Evolutionary conservation across 53 echinoderm and acorn worm species (phyloP).

Genomic region (Antedon mediterranea): DNA sequence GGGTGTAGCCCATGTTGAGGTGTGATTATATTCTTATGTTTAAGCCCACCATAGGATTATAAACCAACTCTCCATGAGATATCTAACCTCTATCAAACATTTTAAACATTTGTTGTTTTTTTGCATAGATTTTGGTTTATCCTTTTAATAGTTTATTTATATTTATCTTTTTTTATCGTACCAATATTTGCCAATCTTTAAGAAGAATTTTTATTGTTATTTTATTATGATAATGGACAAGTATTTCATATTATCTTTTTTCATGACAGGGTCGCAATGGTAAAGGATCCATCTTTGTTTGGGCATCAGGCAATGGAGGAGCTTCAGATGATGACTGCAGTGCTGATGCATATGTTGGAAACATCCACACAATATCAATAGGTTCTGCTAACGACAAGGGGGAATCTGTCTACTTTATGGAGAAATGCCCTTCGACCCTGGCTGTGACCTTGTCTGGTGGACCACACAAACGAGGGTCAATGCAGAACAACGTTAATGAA

Average conservation of each 20-base stretch:
- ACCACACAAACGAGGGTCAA: not conserved
- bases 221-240: too few species aligned
- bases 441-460: constrained; percentile 87
- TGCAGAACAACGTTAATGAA: not conserved
- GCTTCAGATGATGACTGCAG: constrained; percentile 60
- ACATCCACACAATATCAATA: constrained; percentile 83
- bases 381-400: constrained; percentile 82
- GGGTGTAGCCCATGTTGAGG: too few species aligned
- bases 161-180: too few species aligned
- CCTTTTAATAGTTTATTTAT: not conserved
- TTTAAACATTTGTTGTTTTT: not conserved
- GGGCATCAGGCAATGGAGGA: constrained; percentile 95
- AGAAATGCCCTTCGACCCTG: constrained; percentile 76
- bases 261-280: constrained; percentile 72
- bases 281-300: constrained; percentile 83
- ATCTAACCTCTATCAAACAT: not conserved
- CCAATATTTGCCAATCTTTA: too few species aligned
- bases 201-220: too few species aligned
- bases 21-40: too few species aligned
- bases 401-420: constrained; percentile 49
- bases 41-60: too few species aligned
- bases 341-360: constrained; percentile 84
- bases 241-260: not conserved
- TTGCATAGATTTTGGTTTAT: not conserved
- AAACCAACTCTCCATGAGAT: not conserved